Conservation (phyloP, 2,888 invertebrate genomes). For the Dendrolimus houi region DNA sequence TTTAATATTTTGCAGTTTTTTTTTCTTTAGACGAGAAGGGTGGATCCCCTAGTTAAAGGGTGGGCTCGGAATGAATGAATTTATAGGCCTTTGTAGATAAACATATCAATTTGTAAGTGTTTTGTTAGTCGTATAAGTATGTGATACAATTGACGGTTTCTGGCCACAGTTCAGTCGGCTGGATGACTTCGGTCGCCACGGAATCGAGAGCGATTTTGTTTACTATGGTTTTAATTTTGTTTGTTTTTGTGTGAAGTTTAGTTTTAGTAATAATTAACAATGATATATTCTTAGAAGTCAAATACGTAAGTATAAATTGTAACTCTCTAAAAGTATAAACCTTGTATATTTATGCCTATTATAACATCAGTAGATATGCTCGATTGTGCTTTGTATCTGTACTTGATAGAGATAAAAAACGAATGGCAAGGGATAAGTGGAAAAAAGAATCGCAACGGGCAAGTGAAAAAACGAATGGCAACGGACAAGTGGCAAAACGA, state of each 20-base stretch:
- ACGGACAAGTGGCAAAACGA: too few relatives aligned
- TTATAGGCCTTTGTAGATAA: constrained; percentile 72
- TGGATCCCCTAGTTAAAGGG: constrained; percentile 70
- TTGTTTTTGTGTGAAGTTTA: too few relatives aligned
- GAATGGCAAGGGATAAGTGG: too few relatives aligned
- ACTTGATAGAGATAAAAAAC: too few relatives aligned
- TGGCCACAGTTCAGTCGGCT: constrained; percentile 43
- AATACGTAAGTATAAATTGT: constrained; percentile 1
- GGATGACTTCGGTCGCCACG: constrained; percentile 46
- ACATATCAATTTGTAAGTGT: constrained; percentile 76
- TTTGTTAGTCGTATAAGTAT: constrained; percentile 65
- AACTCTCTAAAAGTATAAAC: too few relatives aligned
- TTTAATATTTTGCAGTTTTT: constrained; percentile 73
- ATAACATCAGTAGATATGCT: too few relatives aligned
- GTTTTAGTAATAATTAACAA: background rate
- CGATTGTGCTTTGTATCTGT: too few relatives aligned
- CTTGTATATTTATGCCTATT: too few relatives aligned
- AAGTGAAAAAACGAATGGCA: too few relatives aligned
- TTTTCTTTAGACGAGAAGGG: constrained; percentile 55
- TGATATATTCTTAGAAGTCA: background rate
- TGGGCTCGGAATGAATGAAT: constrained; percentile 65
- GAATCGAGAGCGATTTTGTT: constrained; percentile 43
- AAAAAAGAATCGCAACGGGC: too few relatives aligned
- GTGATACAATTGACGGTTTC: constrained; percentile 56
- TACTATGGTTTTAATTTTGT: constrained; percentile 14